Base-by-base conservation (phyloP, 2,113 vertebrate genomes). In the Ibidorhyncha struthersii region DNA sequence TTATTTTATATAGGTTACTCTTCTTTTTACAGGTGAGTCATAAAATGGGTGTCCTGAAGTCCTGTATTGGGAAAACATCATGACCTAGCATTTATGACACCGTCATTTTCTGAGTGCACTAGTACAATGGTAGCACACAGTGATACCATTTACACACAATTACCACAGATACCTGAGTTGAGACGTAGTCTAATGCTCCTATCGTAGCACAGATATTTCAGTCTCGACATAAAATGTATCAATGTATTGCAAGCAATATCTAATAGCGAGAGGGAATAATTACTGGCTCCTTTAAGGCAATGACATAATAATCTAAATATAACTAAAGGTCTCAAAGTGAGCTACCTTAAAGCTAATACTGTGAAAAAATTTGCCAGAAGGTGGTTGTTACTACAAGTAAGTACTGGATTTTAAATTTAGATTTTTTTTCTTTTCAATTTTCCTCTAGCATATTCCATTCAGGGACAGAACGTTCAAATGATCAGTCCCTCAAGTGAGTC, bases 401-500 rank as follows among this genome's bases (percentile, higher is more conserved):
- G n/a, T 86, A 69, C 34, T 70, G 22, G 41, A 55, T 93, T 95
- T 95, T 58, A 94, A 93, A 91, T 73, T 83, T 45, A 41, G 22
- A 3, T 17, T 62, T 72, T 91, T 43, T 34, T 96, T 92, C 9
- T 73, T 95, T 81, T 86, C 55, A 8, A 93, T 97, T 98, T 82
- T 93, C 55, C 74, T 93, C 22, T 97, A 99, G 99, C 99, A 12
- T 99, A 99, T 97, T 99, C 99, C 30, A 99, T 99, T 97, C 99
- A 99, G 97, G 99, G 99, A 72, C 99, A 99, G 94, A 99, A 97
- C 91, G 99, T 99, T 79, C 99, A 99, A 98, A 99, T 99, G 97
- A 99, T 99, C 97, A 99, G 99, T 97, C 99, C 99, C 38, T 99
- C 99, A 70, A 99, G 99, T 73, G 99, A 99, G 59, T 99, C 99